Conservation (phyloP, 2,888 invertebrate species). For the Eupeodes latifasciatus region DNA sequence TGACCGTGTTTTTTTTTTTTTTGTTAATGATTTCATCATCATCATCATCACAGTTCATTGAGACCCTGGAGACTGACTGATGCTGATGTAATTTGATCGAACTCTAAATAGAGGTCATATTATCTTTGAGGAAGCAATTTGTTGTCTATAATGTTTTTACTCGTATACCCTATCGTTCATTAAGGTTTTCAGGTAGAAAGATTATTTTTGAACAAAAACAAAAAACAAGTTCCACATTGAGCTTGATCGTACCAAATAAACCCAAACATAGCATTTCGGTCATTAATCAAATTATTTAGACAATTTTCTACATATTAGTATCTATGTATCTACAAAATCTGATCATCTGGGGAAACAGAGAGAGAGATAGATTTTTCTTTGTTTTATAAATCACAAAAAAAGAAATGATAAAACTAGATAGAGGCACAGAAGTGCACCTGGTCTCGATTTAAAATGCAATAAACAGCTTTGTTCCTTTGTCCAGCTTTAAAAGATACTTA, state of each 20-base stretch:
- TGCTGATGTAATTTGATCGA: constrained; percentile 54
- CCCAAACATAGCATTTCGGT: constrained; percentile 34
- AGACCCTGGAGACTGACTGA: not conserved
- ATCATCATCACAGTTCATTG: not conserved
- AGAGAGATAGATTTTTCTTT: constrained; percentile 42
- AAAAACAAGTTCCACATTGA: constrained; percentile 41
- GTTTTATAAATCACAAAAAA: constrained; percentile 42
- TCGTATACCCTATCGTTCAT: constrained; percentile 26
- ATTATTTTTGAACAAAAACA: constrained; percentile 9
- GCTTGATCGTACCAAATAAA: constrained; percentile 50
- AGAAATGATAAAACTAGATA: constrained; percentile 6
- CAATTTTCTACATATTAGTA: not conserved
- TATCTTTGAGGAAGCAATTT: constrained; percentile 38
- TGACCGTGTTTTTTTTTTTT: constrained; percentile 46
- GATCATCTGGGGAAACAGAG: constrained; percentile 36
- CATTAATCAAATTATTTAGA: constrained; percentile 68
- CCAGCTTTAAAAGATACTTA: constrained; percentile 31
- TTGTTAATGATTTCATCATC: constrained; percentile 42
- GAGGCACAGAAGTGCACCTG: constrained; percentile 57
- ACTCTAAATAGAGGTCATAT: constrained; percentile 36
- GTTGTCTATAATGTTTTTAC: not conserved
- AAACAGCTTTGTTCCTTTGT: constrained; percentile 72
- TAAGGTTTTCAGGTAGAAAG: constrained; percentile 20
- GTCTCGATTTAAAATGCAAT: constrained; percentile 66
- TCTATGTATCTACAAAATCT: constrained; percentile 27